Conservation (phyloP, 2,888 invertebrate species). For the Trisateles emortualis region DNA sequence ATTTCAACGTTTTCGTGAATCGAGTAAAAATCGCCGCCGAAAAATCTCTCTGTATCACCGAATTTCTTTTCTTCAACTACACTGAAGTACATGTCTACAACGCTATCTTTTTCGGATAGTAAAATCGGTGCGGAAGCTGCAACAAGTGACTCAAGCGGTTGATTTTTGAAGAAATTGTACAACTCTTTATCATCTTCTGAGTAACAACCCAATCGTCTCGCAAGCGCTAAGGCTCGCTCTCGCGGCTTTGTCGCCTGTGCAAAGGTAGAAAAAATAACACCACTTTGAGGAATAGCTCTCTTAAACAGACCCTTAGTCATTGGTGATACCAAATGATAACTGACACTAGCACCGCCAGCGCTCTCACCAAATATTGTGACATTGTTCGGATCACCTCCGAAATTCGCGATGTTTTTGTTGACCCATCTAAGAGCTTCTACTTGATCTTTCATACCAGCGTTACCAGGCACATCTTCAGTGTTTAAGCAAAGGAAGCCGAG, state of each 20-base stretch:
- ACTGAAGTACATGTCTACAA: constrained; percentile 28
- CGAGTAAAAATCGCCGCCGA: constrained; percentile 66
- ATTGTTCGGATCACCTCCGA: constrained; percentile 57
- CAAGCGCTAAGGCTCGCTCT: constrained; percentile 59
- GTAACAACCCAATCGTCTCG: constrained; percentile 42
- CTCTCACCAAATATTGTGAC: constrained; percentile 64
- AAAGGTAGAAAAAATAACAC: constrained; percentile 87
- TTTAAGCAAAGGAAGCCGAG: constrained; percentile 57
- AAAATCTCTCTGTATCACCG: constrained; percentile 49
- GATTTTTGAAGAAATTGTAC: constrained; percentile 41
- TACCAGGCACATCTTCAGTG: constrained; percentile 56
- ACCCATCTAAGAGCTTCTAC: constrained; percentile 57
- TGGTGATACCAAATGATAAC: constrained; percentile 62
- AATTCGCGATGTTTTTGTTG: constrained; percentile 52
- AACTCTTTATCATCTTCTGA: constrained; percentile 31
- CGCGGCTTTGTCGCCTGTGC: constrained; percentile 73
- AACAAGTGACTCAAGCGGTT: constrained; percentile 36
- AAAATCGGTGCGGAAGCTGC: constrained; percentile 16
- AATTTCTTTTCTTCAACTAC: constrained; percentile 51
- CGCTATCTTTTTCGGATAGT: constrained; percentile 19
- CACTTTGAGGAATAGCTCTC: constrained; percentile 88
- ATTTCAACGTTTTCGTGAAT: constrained; percentile 83
- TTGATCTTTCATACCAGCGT: constrained; percentile 62
- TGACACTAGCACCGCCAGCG: constrained; percentile 55
- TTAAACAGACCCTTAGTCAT: constrained; percentile 64